A percentile compares a stretch with the other conserved stretches of the same genome.
Conservation (phyloP, 1,140 invertebrate genomes). For the Akabosia matsudoensis region DNA sequence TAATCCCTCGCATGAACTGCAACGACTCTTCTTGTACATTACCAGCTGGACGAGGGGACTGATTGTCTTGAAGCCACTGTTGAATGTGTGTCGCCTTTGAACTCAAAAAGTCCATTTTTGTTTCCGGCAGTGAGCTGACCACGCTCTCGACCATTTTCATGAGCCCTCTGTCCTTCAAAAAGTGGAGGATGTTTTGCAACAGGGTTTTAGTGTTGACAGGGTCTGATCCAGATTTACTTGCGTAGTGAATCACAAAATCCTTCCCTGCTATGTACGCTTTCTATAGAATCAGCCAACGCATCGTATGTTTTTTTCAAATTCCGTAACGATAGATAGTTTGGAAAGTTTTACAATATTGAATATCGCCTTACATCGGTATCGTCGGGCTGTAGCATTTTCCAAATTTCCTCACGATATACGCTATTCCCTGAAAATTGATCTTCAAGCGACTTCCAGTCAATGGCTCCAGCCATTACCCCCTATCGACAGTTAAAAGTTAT, state of each 20-base stretch:
- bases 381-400: constrained; percentile 66
- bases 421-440: constrained; percentile 83
- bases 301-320: too few relatives aligned
- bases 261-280: constrained; percentile 73
- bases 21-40: constrained; percentile 62
- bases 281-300: constrained; percentile 51
- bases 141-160: constrained; percentile 22
- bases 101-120: constrained; percentile 16
- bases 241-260: constrained; percentile 74
- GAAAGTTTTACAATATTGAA: too few relatives aligned
- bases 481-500: neutral
- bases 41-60: neutral
- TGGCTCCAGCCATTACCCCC: constrained; percentile 59
- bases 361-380: constrained; percentile 55
- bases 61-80: neutral
- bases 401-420: constrained; percentile 74
- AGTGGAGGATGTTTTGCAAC: neutral
- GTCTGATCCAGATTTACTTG: constrained; percentile 50
- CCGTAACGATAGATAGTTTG: too few relatives aligned
- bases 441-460: constrained; percentile 89
- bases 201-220: neutral
- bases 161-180: constrained; percentile 17
- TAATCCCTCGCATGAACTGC: constrained; percentile 94
- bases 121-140: neutral
- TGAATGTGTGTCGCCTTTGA: neutral